Base-by-base conservation (phyloP, 2,113 vertebrate genomes). In the Notothenia coriiceps region DNA sequence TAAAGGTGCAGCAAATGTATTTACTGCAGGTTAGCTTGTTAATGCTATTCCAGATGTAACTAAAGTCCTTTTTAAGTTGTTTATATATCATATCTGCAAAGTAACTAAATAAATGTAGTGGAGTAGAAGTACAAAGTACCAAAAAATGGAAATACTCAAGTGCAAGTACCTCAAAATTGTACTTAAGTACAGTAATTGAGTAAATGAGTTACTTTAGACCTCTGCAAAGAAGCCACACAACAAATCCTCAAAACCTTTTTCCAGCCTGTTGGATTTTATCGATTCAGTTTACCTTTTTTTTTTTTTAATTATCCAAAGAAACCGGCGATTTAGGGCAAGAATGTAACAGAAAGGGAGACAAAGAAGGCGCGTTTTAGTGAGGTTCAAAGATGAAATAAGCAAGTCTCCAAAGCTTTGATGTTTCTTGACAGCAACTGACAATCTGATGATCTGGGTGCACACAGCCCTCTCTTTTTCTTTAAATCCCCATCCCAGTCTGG, bases 371-470 rank as follows among this genome's bases (percentile, higher is more conserved):
- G 75, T 87, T 86, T 88, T 52, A 67, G 63, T 72, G 85, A 89
- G 81, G 74, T 94, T 94, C 92, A 93, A 90, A 91, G 92, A 92
- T 92, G 87, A 89, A 79, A 84, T 47, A 66, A 86, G 67, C 63
- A 29, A 71, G 82, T 90, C 77, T 79, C 43, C 0, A 10, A 70
- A 75, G 64, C 92, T 95, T 95, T 95, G 93, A 95, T 94, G 93
- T 94, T 87, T 86, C 63, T 80, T 92, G 89, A 90, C 83, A 60
- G 83, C 57, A 52, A 74, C 85, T 94, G 91, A 94, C 93, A 94
- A 91, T 91, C 91, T 84, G 86, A 88, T 82, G 90, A 93, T 93
- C 77, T 73, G 64, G 54, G 61, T 88, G 80, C 62, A 29, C 29
- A 29, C 29, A 4, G 29, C 29, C 29, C 29, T 29, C 29, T 29